Evolutionary conservation across 1,140 invertebrate species (phyloP).

Genomic region (Lordiphosa stackelbergi): DNA sequence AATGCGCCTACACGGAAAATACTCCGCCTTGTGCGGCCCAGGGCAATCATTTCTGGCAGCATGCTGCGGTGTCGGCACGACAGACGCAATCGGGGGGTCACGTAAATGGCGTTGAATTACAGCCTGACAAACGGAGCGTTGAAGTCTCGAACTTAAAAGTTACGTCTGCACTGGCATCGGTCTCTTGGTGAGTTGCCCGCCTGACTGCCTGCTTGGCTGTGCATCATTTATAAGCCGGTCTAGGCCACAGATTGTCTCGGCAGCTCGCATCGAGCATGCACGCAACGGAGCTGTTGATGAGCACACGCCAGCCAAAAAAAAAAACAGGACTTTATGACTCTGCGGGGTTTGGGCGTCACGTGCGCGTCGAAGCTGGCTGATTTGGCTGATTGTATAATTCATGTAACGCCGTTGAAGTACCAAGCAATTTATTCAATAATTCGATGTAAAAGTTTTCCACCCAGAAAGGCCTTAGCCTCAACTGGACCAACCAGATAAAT

Average conservation of each 20-base stretch:
- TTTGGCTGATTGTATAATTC: constrained; percentile 54
- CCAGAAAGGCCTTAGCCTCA: background rate
- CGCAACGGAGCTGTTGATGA: constrained; percentile 66
- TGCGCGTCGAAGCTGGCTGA: constrained; percentile 26
- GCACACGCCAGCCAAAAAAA: constrained; percentile 42
- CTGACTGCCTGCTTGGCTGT: constrained; percentile 33
- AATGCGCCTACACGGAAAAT: constrained; percentile 10
- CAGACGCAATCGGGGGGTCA: constrained; percentile 42
- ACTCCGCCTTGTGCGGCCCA: constrained; percentile 23
- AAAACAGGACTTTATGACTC: constrained; percentile 50
- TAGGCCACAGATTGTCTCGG: constrained; percentile 73
- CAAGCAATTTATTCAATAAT: constrained; percentile 74
- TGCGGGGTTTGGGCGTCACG: constrained; percentile 39
- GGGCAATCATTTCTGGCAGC: constrained; percentile 44
- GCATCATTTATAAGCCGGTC: constrained; percentile 72
- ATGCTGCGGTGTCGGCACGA: constrained; percentile 30
- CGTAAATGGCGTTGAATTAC: constrained; percentile 74
- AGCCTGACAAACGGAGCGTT: constrained; percentile 73
- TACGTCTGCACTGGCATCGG: constrained; percentile 36
- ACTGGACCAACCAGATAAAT: constrained; percentile 1
- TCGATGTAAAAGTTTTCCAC: constrained; percentile 34
- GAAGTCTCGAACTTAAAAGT: constrained; percentile 73
- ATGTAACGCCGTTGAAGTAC: constrained; percentile 55
- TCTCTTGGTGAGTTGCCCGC: constrained; percentile 15
- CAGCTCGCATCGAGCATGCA: constrained; percentile 41